These are phyloP conservation scores for Aurelia coerulea DNA, from an alignment of 30 jellyfish, hydroid and myxozoan species.

Conservation along the genomic window DNA sequence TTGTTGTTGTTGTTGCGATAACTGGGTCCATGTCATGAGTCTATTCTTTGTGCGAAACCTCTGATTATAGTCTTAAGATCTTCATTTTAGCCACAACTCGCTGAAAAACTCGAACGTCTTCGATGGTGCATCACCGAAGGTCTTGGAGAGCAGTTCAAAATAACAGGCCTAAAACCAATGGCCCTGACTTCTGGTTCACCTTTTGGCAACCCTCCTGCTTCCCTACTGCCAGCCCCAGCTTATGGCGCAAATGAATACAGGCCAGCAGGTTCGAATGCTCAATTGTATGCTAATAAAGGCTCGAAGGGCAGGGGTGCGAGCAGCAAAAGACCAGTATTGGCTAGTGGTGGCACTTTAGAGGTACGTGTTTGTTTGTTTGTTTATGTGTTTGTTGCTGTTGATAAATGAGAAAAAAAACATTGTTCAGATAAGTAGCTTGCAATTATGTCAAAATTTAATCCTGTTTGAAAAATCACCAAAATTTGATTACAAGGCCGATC, in stretches of 20 bases:
- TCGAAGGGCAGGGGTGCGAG: slow-evolving; percentile 90
- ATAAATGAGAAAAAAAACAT: too few relatives aligned
- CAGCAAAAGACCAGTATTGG: slow-evolving; percentile 88
- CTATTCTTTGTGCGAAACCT: too few relatives aligned
- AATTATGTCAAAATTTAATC: too few relatives aligned
- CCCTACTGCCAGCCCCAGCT: slow-evolving; percentile 64
- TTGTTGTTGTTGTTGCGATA: too few relatives aligned
- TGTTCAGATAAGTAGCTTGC: too few relatives aligned
- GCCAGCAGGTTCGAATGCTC: slow-evolving; percentile 70
- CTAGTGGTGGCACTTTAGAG: slow-evolving; percentile 95
- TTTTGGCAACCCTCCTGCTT: slow-evolving; percentile 73
- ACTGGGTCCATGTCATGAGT: too few relatives aligned
- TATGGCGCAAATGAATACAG: slow-evolving; percentile 74
- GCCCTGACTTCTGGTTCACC: slow-evolving; percentile 60
- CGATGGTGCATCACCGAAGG: slow-evolving; percentile 98
- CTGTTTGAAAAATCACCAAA: too few relatives aligned
- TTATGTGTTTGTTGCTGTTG: background rate
- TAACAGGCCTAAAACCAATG: slow-evolving; percentile 73
- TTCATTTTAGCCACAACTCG: slow-evolving; percentile 74
- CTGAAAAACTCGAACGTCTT: slow-evolving; percentile 89
- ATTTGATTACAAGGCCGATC: too few relatives aligned
- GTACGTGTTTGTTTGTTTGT: slow-evolving; percentile 31
- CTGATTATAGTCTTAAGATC: too few relatives aligned
- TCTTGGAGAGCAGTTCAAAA: slow-evolving; percentile 75
- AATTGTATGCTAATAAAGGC: slow-evolving; percentile 26